Conservation (phyloP, 2,113 vertebrate genomes). For the Festucalex cinctus region DNA sequence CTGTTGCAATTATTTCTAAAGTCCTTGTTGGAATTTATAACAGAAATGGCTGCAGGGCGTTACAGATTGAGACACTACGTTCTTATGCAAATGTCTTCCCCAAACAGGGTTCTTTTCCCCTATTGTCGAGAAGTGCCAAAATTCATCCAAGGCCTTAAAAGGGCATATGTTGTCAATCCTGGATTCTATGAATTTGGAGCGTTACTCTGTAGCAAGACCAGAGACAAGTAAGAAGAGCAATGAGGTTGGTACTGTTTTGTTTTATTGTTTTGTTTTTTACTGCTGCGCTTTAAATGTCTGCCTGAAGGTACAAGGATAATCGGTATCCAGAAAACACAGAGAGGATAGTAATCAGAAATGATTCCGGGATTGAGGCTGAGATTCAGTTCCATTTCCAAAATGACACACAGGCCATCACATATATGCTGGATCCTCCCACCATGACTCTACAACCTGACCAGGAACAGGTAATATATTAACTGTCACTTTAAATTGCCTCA, state of each 20-base stretch:
- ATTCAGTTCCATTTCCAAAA: constrained; percentile 78
- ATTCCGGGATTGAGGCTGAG: constrained; percentile 71
- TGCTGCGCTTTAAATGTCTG: not conserved
- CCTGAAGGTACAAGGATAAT: constrained; percentile 80
- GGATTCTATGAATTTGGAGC: constrained; percentile 85
- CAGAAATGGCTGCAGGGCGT: not conserved
- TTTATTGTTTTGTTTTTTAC: not conserved
- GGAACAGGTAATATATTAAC: constrained; percentile 74
- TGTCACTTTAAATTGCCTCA: not conserved
- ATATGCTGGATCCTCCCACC: constrained; percentile 78
- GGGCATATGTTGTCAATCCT: constrained; percentile 73
- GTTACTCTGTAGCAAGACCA: constrained; percentile 84
- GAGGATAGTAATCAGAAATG: constrained; percentile 79
- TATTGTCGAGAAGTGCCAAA: constrained; percentile 62
- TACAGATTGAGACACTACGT: not conserved
- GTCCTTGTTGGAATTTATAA: not conserved
- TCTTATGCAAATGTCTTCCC: not conserved
- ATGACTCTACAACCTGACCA: constrained; percentile 80
- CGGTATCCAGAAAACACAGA: constrained; percentile 77
- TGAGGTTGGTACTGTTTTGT: not conserved
- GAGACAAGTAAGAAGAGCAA: constrained; percentile 75
- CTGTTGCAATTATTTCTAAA: not conserved
- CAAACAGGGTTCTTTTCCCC: constrained; percentile 78
- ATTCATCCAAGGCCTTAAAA: constrained; percentile 67
- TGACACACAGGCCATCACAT: constrained; percentile 77